Base-by-base conservation (phyloP, 1,140 invertebrate genomes). In the Chironomus tepperi region DNA sequence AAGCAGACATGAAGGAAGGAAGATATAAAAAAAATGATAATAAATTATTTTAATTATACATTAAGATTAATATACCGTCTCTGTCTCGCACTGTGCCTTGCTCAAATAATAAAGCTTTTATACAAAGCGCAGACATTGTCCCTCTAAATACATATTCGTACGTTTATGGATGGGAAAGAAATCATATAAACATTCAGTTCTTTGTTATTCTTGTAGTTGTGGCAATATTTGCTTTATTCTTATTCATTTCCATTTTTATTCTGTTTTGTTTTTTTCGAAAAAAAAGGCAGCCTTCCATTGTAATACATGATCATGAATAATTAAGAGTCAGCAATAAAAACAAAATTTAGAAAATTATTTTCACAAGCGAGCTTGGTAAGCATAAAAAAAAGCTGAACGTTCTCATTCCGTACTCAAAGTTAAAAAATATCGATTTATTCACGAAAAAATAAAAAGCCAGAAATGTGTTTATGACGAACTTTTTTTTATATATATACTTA, bases 221-320 rank as follows among this genome's bases (percentile, higher is more conserved):
- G 24, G 24, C 24, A 34, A 34, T 34, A 34, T 34, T 34, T 34
- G 24, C 24, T 34, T 34, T 34, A 34, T 34, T 34, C 24, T 34
- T 34, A n/a, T 34, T 34, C 24, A 34, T 34, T 34, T 34, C 24
- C 24, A 2, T 5, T 34, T 34, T 34, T 34, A 2, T 34, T 34
- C 5, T 34, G 24, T 34, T 34, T 2, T 34, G 24, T 5, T 34
- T 34, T 34, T 34, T 1, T 34, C 24, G 24, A 34, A 34, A 5
- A 34, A 34, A 34, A 34, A 34, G 5, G 5, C 1, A 34, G 1
- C 24, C 12, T n/a, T 57, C 47, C 47, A 57, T 57, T 70, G 65
- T 70, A 70, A 7, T 70, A 70, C 65, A 70, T 70, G 65, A 70
- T 70, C 65, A 70, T 70, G 65, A 70, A 70, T 70, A 70, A 70